Conservation (phyloP, 2,888 invertebrate species). For the Cerastis leucographa region DNA sequence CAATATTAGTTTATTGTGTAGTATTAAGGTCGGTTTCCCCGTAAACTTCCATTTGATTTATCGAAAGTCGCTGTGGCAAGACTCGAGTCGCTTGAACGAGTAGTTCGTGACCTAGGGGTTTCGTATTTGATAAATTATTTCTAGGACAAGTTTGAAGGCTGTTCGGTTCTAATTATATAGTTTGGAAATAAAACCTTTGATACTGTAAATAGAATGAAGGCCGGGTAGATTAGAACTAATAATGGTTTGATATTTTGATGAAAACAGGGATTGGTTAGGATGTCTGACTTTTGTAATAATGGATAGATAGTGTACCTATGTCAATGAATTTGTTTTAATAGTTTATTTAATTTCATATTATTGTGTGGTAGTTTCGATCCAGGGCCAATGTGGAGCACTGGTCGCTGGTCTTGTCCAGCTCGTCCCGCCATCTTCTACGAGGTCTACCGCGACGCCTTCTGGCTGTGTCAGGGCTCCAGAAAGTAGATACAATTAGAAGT, state of each 20-base stretch:
- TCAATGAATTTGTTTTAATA: background rate
- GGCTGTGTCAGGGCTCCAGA: too few species aligned
- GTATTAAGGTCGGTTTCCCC: too few species aligned
- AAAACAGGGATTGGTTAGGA: background rate
- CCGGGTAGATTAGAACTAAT: background rate
- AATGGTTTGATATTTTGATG: background rate
- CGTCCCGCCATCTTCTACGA: too few species aligned
- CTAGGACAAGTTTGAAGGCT: conserved; percentile 6
- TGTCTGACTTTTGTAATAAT: background rate
- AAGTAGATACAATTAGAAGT: too few species aligned
- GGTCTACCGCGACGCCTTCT: too few species aligned
- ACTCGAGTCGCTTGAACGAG: background rate
- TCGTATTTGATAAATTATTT: conserved; percentile 42
- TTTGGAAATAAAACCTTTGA: background rate
- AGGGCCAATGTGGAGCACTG: too few species aligned
- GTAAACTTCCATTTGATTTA: background rate
- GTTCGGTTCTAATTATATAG: background rate
- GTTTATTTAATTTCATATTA: background rate
- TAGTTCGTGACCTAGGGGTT: background rate
- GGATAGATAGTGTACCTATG: background rate
- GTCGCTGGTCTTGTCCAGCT: too few species aligned
- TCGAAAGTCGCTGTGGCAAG: background rate
- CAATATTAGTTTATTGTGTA: too few species aligned
- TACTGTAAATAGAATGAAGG: background rate
- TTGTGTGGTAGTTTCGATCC: too few species aligned